These are phyloP conservation scores for Caretta caretta DNA, from an alignment of 2,113 vertebrate species.

Conservation along the genomic window DNA sequence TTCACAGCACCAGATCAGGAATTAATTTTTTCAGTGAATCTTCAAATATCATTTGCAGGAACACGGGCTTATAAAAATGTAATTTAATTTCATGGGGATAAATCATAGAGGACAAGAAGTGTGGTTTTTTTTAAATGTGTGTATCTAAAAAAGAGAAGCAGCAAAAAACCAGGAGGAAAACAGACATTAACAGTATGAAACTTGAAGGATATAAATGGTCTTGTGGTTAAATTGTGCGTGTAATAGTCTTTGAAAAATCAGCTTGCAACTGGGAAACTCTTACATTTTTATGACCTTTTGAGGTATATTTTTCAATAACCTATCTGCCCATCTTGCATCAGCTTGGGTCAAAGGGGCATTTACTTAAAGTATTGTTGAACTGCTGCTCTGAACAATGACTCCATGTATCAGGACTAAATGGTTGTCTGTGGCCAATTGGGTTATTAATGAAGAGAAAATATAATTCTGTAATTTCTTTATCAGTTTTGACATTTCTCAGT, in stretches of 20 bases:
- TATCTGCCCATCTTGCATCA: constrained; percentile 68
- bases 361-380: constrained; percentile 56
- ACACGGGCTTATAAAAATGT: constrained; percentile 80
- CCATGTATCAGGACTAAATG: neutral
- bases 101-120: constrained; percentile 70
- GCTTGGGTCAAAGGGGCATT: constrained; percentile 63
- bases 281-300: constrained; percentile 66
- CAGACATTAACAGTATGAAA: constrained; percentile 43
- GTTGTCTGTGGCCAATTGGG: constrained; percentile 10
- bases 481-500: neutral
- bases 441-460: constrained; percentile 50
- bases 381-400: constrained; percentile 19
- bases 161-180: constrained; percentile 55
- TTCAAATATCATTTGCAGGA: constrained; percentile 77
- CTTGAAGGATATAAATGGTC: constrained; percentile 48
- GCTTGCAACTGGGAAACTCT: constrained; percentile 39
- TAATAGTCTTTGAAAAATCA: constrained; percentile 75
- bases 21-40: constrained; percentile 81
- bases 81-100: constrained; percentile 79
- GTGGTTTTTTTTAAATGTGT: constrained; percentile 49
- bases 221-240: constrained; percentile 63
- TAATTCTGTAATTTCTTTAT: constrained; percentile 40
- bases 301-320: constrained; percentile 64
- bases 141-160: neutral
- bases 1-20: constrained; percentile 76